A percentile compares a stretch with the other conserved stretches of the same genome.
These are phyloP conservation scores for Montipora efflorescens DNA, from an alignment of 64 coral and sea anemone species.

Conservation along the genomic window DNA sequence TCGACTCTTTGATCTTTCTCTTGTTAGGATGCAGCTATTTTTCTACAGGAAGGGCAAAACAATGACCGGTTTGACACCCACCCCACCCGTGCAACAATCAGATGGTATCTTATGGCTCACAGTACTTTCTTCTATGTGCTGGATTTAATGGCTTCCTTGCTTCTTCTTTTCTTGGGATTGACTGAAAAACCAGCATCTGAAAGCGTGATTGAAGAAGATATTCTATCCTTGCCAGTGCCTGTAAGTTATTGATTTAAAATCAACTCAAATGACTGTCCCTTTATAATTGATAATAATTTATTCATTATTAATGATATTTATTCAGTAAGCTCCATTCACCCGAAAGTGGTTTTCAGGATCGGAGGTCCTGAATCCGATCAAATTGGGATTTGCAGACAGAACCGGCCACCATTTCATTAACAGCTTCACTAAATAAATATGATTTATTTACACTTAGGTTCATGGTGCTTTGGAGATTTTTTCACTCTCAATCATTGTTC, in stretches of 20 bases:
- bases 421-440: too few species aligned
- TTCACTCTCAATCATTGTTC: constrained; percentile 51
- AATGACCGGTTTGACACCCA: constrained; percentile 96
- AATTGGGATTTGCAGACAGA: too few species aligned
- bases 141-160: constrained; percentile 77
- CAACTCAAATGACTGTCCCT: too few species aligned
- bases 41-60: constrained; percentile 85
- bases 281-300: too few species aligned
- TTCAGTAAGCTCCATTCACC: too few species aligned
- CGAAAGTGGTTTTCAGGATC: too few species aligned
- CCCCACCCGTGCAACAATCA: constrained; percentile 72
- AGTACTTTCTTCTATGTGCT: constrained; percentile 79
- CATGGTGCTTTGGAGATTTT: constrained; percentile 82
- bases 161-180: constrained; percentile 74
- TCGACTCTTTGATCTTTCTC: neutral
- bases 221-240: constrained; percentile 43
- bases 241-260: constrained; percentile 56
- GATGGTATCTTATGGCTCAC: constrained; percentile 85
- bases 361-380: too few species aligned
- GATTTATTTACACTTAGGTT: constrained; percentile 34
- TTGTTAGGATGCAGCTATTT: constrained; percentile 92
- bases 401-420: too few species aligned
- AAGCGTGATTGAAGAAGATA: neutral
- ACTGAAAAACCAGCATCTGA: constrained; percentile 74
- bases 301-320: too few species aligned